Percentiles rank a stretch among this genome's conserved stretches.
Conservation (phyloP, 1,140 invertebrate genomes). For the Cydia fagiglandana region DNA sequence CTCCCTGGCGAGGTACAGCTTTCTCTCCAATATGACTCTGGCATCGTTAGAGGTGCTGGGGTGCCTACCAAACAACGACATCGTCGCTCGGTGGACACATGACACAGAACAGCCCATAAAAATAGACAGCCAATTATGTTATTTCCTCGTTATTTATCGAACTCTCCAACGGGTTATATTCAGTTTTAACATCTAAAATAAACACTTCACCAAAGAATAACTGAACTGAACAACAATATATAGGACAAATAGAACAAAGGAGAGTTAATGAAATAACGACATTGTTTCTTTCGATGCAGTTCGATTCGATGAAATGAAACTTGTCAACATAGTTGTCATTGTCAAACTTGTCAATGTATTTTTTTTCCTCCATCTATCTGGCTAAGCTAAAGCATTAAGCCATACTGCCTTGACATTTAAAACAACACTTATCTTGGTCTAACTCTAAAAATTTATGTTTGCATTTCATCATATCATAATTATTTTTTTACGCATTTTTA, state of each 20-base stretch:
- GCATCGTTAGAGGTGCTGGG: slow-evolving; percentile 69
- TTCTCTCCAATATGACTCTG: slow-evolving; percentile 85
- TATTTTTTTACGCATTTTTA: too few relatives aligned
- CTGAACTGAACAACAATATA: neutral
- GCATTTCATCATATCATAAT: too few relatives aligned
- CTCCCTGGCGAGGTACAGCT: slow-evolving; percentile 87
- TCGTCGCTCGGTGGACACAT: slow-evolving; percentile 61
- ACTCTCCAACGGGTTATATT: neutral
- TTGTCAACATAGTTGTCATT: neutral
- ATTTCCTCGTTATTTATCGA: neutral
- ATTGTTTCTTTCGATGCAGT: slow-evolving; percentile 10
- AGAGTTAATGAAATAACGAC: neutral
- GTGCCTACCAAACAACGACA: slow-evolving; percentile 67
- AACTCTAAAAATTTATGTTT: too few relatives aligned
- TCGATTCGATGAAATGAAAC: neutral
- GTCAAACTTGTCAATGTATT: neutral
- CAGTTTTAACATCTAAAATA: neutral
- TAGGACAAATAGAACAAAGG: neutral
- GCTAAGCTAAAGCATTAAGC: neutral
- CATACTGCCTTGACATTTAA: neutral
- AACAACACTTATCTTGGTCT: too few relatives aligned
- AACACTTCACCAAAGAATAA: neutral
- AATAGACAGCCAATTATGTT: slow-evolving; percentile 37
- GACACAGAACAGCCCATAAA: slow-evolving; percentile 77
- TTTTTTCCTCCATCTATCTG: neutral